Evolutionary conservation across 2,888 invertebrate genomes (phyloP), one percentile per base, ranked within the genome.

Genomic region (Acanthosoma haemorrhoidale): DNA sequence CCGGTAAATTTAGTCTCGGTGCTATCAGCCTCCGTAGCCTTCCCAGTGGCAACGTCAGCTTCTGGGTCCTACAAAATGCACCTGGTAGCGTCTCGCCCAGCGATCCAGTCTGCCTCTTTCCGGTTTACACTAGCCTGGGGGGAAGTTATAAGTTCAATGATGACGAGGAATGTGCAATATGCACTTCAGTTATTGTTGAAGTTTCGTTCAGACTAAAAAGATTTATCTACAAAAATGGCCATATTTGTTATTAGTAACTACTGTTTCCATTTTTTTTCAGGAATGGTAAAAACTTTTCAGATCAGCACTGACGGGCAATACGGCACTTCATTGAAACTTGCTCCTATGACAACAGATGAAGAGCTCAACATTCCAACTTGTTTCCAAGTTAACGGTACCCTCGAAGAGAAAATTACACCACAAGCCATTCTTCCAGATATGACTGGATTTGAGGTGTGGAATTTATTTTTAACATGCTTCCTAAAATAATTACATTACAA

Each of bases 231-330:
- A n/a, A n/a, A n/a, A n/a, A n/a, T n/a, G n/a, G n/a, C n/a, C n/a
- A n/a, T n/a, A n/a, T n/a, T n/a, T n/a, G 41, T 41, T 2, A 41
- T 41, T 41, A n/a, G 9, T 41, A 18, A 41, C 18, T 9, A 18
- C 9, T 18, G 11, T 18, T 16, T 16, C 18, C 25, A 9, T 43
- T 41, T 5, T 57, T 34, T 70, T 75, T 3, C 70, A 86, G 86
- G 83, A 63, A 92, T 94, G 89, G 94, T 94, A n/a, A 90, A 91
- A 80, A 96, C 95, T 0, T 92, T 91, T 77, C 95, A 95, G 81
- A 79, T 94, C 29, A 82, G 85, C 0, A 83, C 81, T 0, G 81
- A 80, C 70, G 87, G 86, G 4, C 78, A 82, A 0, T 89, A 82
- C 77, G 94, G 94, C 2, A 84, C 87, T 0, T 88, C 87, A 72